These are phyloP conservation scores for Noctilio leporinus DNA, from an alignment of 2,113 vertebrate genomes.

Conservation along the genomic window DNA sequence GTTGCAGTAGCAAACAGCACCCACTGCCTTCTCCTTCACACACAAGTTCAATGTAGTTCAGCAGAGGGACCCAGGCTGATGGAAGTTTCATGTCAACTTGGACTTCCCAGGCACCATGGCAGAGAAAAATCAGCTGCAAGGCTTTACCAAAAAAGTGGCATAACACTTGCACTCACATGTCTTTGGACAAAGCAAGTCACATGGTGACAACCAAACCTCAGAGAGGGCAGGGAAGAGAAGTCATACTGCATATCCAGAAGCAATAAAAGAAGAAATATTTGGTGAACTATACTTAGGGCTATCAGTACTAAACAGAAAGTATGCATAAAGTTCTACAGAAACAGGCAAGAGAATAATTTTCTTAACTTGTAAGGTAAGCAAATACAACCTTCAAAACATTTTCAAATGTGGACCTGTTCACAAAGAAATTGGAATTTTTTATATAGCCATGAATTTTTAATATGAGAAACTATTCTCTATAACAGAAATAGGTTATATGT, in stretches of 20 bases:
- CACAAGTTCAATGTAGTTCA: not conserved
- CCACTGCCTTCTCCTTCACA: not conserved
- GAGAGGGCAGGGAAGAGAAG: not conserved
- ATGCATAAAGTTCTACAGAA: not conserved
- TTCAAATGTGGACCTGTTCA: not conserved
- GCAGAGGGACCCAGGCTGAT: not conserved
- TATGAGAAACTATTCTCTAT: not conserved
- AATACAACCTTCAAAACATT: not conserved
- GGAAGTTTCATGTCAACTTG: not conserved
- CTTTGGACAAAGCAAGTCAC: not conserved
- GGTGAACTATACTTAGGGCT: not conserved
- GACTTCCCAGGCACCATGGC: not conserved
- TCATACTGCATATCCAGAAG: not conserved
- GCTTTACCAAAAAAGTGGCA: not conserved
- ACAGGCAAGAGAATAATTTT: not conserved
- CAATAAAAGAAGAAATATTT: not conserved
- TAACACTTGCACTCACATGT: not conserved
- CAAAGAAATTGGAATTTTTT: constrained; percentile 15
- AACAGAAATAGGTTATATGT: not conserved
- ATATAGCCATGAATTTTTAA: not conserved
- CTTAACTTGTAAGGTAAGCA: not conserved
- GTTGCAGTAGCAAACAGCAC: not conserved
- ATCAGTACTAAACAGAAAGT: not conserved
- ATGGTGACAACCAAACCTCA: not conserved
- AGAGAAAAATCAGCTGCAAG: not conserved